Evolutionary conservation across 30 jellyfish, hydroid and myxozoan genomes (phyloP), one percentile per base, ranked within the genome.

Genomic region (Morbakka virulenta): DNA sequence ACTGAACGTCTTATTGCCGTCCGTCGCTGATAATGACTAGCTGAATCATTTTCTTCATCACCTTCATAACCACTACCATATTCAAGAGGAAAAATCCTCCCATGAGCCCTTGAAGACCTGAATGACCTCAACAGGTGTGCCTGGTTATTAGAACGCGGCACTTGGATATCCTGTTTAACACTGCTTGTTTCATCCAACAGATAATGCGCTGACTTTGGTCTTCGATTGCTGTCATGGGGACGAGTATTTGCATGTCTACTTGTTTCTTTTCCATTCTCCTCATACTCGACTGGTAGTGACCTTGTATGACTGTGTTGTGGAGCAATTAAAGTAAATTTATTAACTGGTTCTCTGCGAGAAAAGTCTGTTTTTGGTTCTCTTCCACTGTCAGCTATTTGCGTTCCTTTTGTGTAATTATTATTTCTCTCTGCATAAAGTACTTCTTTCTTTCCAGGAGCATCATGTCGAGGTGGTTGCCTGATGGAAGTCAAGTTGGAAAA

Each of bases 1-100:
- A 88, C 67, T 12, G 98, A 91, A 32, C 85, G 88, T 28, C 98
- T 78, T 67, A 69, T 69, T 30, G 82, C 67, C 2, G 93, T 57
- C 25, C 72, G 81, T 41, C 50, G 70, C 67, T 81, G 70, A 35
- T 81, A 69, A 14, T 28, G 51, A 1, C 33, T 57, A 9, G 68
- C 50, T 2, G 69, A 6, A 4, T 77, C 72, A 25, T 66, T 81
- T n/a, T n/a, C n/a, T n/a, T n/a, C n/a, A n/a, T n/a, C n/a, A n/a
- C n/a, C n/a, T n/a, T n/a, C n/a, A n/a, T n/a, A n/a, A n/a, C n/a
- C n/a, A n/a, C n/a, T n/a, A n/a, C n/a, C n/a, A n/a, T n/a, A n/a
- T n/a, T n/a, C n/a, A n/a, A n/a, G n/a, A 12, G 89, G 89, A 0
- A 82, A 90, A 33, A 67, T 81, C 29, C 90, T 50, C 4, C 86